Base-by-base conservation (phyloP, 1,140 invertebrate genomes). In the Caerostris extrusa region DNA sequence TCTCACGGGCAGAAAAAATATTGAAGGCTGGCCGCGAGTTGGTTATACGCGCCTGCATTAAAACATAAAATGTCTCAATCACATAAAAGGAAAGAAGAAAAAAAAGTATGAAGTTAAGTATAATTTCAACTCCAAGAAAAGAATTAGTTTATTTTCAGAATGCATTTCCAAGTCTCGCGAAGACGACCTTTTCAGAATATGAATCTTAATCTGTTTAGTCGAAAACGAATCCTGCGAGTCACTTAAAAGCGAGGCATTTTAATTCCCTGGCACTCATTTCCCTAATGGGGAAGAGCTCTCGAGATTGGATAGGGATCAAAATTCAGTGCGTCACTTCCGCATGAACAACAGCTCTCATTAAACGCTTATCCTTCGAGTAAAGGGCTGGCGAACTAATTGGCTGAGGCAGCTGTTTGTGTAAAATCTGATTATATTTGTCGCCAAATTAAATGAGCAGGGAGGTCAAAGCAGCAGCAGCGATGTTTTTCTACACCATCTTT, bases 371-470 rank as follows among this genome's bases (percentile, higher is more conserved):
- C 67, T n/a, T 50, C 19, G 12, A 53, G 64, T 34, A 34, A 55
- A 53, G 57, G n/a, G 61, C 69, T 55, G 57, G 71, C 56, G 56
- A 7, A 56, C 57, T 81, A 91, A 91, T 91, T 91, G 90, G 58
- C 34, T 61, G 19, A 58, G 90, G 90, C 90, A 91, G 69, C 56
- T 82, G 90, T 82, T 91, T 82, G 90, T 60, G 19, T 71, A 53
- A 60, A 91, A 91, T 91, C 71, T 81, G 69, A 91, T 91, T 91
- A 91, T 17, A 82, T 82, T 91, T 81, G 90, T 91, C 90, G 69
- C 71, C 77, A 81, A 91, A 91, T 91, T 91, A 58, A 91, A 91
- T 91, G 71, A 91, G 71, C 90, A 77, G 57, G 57, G 90, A 91
- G 71, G 69, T 91, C 57, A 91, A 77, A 82, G 61, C 56, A n/a